A percentile compares a stretch with the other conserved stretches of the same genome.
Evolutionary conservation across 2,888 invertebrate species (phyloP).

Genomic region (Agrilus cyanescens): DNA sequence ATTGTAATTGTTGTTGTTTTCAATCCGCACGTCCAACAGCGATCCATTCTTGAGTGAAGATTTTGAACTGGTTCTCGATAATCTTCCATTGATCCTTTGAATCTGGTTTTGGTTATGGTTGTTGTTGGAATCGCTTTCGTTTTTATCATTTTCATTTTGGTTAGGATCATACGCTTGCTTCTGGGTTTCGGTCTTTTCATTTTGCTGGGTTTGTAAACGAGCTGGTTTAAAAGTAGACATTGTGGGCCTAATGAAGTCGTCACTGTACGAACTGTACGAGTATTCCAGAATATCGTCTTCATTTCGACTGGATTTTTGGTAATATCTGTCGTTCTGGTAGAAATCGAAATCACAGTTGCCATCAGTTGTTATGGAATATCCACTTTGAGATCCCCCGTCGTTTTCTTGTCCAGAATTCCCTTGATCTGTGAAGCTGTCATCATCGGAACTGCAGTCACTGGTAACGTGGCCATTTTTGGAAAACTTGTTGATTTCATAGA

Average conservation of each 20-base stretch:
- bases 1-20: conserved; percentile 6
- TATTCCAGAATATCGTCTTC: neutral
- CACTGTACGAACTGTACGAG: conserved; percentile 1
- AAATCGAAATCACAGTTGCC: conserved; percentile 54
- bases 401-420: conserved; percentile 22
- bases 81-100: conserved; percentile 6
- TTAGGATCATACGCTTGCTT: no score
- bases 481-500: conserved; percentile 10
- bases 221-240: no score
- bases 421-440: conserved; percentile 33
- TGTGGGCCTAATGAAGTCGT: no score
- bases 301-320: conserved; percentile 6
- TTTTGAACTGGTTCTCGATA: conserved; percentile 3
- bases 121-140: neutral
- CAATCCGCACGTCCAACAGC: neutral
- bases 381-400: conserved; percentile 32
- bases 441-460: conserved; percentile 20
- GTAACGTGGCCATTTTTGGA: conserved; percentile 7
- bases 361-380: conserved; percentile 48
- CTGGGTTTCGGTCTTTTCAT: no score
- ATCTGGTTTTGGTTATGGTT: conserved; percentile 6
- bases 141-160: neutral
- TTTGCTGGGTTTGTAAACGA: no score
- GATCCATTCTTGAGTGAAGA: conserved; percentile 1
- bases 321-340: conserved; percentile 34